Evolutionary conservation across 2,797 vertebrate genomes (phyloP), one percentile per base, ranked within the genome.

Genomic region (Bradypodion ventrale): DNA sequence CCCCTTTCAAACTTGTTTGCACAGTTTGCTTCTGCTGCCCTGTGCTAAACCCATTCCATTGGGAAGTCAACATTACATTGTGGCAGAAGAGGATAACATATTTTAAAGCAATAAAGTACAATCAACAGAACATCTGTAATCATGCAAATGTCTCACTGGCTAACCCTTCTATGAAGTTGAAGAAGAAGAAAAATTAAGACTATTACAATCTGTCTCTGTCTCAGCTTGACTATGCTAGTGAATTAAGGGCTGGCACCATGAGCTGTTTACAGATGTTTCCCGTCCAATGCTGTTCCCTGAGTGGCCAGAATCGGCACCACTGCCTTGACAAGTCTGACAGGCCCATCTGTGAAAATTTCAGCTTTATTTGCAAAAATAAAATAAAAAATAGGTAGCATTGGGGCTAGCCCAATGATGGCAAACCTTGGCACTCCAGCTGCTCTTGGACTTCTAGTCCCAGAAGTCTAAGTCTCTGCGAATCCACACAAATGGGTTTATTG

Each of bases 351-450:
- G 32, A 84, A 86, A 32, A 75, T 32, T 21, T 8, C 23, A 15
- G 42, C 32, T 79, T 75, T 25, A 32, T 63, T 40, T 79, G 37
- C 27, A 88, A 90, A 69, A 37, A 78, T n/a, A n/a, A n/a, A n/a
- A n/a, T n/a, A n/a, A n/a, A n/a, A n/a, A n/a, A n/a, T n/a, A 66
- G 10, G 68, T 85, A 82, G 62, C 56, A 40, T 40, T n/a, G 35
- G 70, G 0, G 4, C 21, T 89, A 35, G 62, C 77, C 37, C 52
- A 16, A 56, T n/a, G n/a, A n/a, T n/a, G n/a, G n/a, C n/a, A n/a
- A n/a, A n/a, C n/a, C n/a, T n/a, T n/a, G n/a, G n/a, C n/a, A n/a
- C n/a, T n/a, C n/a, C n/a, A n/a, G n/a, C n/a, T n/a, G n/a, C n/a
- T n/a, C n/a, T n/a, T n/a, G n/a, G n/a, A n/a, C n/a, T n/a, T n/a